Evolutionary conservation across 2,113 vertebrate species (phyloP).

Genomic region (Cyprinodon tularosa): DNA sequence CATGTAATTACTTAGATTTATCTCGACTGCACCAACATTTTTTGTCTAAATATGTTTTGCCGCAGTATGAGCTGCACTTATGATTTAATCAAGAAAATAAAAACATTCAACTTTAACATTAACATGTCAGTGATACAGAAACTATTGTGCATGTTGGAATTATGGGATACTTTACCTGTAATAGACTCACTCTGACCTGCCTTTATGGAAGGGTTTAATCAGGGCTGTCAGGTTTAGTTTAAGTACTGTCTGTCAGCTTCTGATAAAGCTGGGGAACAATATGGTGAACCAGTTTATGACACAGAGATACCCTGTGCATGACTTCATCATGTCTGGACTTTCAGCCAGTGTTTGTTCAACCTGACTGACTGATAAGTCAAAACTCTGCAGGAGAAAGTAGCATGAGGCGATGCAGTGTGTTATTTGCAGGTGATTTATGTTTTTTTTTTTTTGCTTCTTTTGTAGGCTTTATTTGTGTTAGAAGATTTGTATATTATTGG

Average conservation of each 20-base stretch:
- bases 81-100: not conserved
- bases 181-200: slow-evolving; percentile 23
- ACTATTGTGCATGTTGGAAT: not conserved
- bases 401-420: slow-evolving; percentile 1
- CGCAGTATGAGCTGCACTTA: too few species aligned
- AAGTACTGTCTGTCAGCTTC: slow-evolving; percentile 21
- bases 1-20: too few species aligned
- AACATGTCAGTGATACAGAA: not conserved
- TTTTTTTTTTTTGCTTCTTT: not conserved
- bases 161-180: slow-evolving; percentile 1
- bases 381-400: slow-evolving; percentile 16
- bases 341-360: slow-evolving; percentile 57
- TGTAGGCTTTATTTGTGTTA: not conserved
- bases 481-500: too few species aligned
- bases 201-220: slow-evolving; percentile 9
- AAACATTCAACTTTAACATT: not conserved
- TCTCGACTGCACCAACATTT: too few species aligned
- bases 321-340: slow-evolving; percentile 71
- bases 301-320: slow-evolving; percentile 31
- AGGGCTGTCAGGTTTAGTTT: slow-evolving; percentile 17
- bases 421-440: not conserved
- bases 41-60: too few species aligned
- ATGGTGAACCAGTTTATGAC: slow-evolving; percentile 44
- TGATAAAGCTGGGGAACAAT: slow-evolving; percentile 54
- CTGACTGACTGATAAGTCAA: slow-evolving; percentile 35